Evolutionary conservation across 1,140 invertebrate genomes (phyloP).

Genomic region (Drosophila miranda): DNA sequence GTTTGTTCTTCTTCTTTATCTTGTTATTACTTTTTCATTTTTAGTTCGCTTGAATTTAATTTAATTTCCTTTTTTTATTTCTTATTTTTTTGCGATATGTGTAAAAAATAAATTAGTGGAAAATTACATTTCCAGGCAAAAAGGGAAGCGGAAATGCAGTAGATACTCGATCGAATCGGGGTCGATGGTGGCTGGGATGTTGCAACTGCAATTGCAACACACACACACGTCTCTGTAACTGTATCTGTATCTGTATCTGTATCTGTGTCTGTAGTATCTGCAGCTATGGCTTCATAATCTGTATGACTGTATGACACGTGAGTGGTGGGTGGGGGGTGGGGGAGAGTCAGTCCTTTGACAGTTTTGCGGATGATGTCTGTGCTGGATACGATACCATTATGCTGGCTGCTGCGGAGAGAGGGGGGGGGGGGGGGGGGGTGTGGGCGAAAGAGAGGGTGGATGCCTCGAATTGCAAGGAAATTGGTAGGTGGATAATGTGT

Average conservation of each 20-base stretch:
- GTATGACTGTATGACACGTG: slow-evolving; percentile 11
- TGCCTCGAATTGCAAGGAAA: background rate
- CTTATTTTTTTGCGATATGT: slow-evolving; percentile 4
- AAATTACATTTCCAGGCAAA: slow-evolving; percentile 10
- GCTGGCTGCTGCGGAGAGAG: background rate
- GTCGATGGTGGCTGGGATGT: too few relatives aligned
- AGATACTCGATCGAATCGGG: too few relatives aligned
- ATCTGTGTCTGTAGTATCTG: too few relatives aligned
- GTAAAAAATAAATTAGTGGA: slow-evolving; percentile 48
- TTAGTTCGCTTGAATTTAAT: slow-evolving; percentile 37
- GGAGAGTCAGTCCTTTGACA: slow-evolving; percentile 13
- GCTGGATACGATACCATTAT: slow-evolving; percentile 1
- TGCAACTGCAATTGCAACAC: too few relatives aligned
- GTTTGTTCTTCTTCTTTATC: background rate
- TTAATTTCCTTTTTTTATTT: slow-evolving; percentile 10
- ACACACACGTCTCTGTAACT: too few relatives aligned
- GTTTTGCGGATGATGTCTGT: slow-evolving; percentile 12
- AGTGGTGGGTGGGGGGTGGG: too few relatives aligned
- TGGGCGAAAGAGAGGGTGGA: too few relatives aligned
- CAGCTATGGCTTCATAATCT: slow-evolving; percentile 1
- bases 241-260: too few relatives aligned
- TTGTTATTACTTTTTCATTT: slow-evolving; percentile 4
- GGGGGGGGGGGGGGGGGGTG: background rate
- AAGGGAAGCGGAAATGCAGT: too few relatives aligned
- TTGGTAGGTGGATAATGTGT: slow-evolving; percentile 14